Evolutionary conservation across 92 coral and sea anemone species (phyloP).

Genomic region (Micromussa lordhowensis): DNA sequence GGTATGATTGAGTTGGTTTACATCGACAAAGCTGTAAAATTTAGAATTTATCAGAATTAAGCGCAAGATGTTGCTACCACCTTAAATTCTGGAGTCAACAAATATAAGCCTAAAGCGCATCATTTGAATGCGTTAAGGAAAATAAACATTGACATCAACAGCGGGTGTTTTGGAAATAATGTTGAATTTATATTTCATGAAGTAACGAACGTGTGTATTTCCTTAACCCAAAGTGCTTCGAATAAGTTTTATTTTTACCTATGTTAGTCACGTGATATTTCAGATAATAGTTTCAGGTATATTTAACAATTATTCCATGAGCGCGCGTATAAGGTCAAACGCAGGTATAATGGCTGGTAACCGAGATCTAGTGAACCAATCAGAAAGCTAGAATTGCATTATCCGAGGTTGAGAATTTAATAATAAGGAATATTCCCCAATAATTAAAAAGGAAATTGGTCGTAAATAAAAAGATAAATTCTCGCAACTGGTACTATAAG

Average conservation of each 20-base stretch:
- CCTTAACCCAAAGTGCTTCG: background rate
- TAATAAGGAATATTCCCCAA: too few species aligned
- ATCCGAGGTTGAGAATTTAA: too few species aligned
- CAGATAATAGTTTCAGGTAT: background rate
- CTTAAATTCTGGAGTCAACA: too few species aligned
- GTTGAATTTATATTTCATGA: background rate
- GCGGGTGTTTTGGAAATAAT: background rate
- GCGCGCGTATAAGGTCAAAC: too few species aligned
- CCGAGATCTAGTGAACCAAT: too few species aligned
- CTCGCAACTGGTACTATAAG: background rate
- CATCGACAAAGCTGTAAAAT: background rate
- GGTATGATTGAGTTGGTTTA: background rate
- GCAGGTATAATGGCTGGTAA: too few species aligned
- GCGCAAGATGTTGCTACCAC: too few species aligned
- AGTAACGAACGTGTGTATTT: background rate
- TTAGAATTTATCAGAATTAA: background rate
- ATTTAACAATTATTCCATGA: too few species aligned
- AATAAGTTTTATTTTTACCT: background rate
- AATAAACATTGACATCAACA: background rate
- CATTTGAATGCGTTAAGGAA: too few species aligned
- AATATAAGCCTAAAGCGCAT: too few species aligned
- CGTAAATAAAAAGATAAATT: background rate
- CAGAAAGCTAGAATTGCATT: too few species aligned
- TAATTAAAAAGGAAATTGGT: background rate
- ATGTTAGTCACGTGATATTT: background rate